Evolutionary conservation across 1,140 invertebrate genomes (phyloP).

Genomic region (Leptoteleia sp.): DNA sequence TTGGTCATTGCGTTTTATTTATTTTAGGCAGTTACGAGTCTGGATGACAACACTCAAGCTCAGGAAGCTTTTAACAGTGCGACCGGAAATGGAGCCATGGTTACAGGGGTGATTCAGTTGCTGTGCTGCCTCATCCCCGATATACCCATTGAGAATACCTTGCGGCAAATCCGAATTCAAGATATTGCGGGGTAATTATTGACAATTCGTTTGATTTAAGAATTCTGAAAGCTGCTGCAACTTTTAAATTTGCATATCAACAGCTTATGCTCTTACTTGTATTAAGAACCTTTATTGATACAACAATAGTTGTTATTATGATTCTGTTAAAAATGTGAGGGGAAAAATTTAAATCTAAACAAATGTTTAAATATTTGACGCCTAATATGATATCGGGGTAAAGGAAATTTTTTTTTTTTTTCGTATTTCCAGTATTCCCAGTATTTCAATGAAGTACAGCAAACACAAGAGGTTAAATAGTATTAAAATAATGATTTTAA

Average conservation of each 20-base stretch:
- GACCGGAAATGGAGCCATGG: constrained; percentile 74
- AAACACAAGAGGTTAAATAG: too few relatives aligned
- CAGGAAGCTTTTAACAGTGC: constrained; percentile 73
- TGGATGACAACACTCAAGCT: constrained; percentile 75
- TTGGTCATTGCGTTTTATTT: constrained; percentile 45
- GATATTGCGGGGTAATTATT: constrained; percentile 78
- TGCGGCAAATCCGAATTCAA: constrained; percentile 75
- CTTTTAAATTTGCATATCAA: constrained; percentile 1
- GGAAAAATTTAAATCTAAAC: too few relatives aligned
- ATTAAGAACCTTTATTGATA: too few relatives aligned
- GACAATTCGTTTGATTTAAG: constrained; percentile 10
- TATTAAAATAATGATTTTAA: too few relatives aligned
- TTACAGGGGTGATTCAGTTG: constrained; percentile 75
- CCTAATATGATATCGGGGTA: too few relatives aligned
- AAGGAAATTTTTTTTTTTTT: too few relatives aligned
- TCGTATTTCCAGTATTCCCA: too few relatives aligned
- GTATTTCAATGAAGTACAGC: too few relatives aligned
- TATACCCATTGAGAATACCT: constrained; percentile 74
- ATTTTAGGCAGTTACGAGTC: constrained; percentile 73
- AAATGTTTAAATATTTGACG: too few relatives aligned
- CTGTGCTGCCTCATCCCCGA: constrained; percentile 77
- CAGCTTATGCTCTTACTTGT: too few relatives aligned
- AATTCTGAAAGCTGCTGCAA: not conserved
- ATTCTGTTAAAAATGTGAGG: too few relatives aligned
- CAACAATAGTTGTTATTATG: too few relatives aligned